phyloP scores from a whole-genome alignment of 2,888 invertebrate genomes.

The Desoria tigrina region DNA sequence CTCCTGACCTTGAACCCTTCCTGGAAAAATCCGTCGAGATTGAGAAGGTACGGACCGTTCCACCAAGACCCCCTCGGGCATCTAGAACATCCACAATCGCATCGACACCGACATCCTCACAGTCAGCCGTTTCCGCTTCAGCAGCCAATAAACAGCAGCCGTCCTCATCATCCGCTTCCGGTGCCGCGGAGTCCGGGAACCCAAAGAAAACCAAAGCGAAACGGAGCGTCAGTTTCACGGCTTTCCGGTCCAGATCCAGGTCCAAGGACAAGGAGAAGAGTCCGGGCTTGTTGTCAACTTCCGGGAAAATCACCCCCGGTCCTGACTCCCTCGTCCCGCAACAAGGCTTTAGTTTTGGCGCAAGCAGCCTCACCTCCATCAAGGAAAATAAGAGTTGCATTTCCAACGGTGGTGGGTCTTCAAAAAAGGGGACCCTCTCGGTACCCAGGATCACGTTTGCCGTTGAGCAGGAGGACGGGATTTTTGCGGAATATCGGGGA shows the following conservation, averaged over 20 bases:
- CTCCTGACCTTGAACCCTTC: constrained; percentile 7
- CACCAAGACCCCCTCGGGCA: constrained; percentile 20
- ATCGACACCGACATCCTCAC: neutral
- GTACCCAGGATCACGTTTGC: constrained; percentile 41
- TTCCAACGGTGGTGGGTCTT: neutral
- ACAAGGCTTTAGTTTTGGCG: constrained; percentile 10
- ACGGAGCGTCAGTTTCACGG: constrained; percentile 37
- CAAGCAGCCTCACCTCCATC: neutral
- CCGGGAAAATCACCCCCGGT: neutral
- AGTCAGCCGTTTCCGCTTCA: neutral
- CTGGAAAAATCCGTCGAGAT: constrained; percentile 10
- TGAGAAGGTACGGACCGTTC: constrained; percentile 15
- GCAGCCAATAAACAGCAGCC: too few relatives aligned
- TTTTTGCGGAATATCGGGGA: constrained; percentile 11
- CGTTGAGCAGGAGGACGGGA: constrained; percentile 20
- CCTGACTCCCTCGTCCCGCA: neutral
- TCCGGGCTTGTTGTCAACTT: neutral
- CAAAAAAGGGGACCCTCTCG: constrained; percentile 35
- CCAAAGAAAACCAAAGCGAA: constrained; percentile 27
- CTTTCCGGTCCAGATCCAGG: constrained; percentile 14
- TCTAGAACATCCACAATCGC: constrained; percentile 5
- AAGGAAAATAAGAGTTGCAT: neutral
- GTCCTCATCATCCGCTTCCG: neutral
- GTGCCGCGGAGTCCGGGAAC: neutral
- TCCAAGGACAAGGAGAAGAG: constrained; percentile 1